These are phyloP conservation scores for Alfaro cultratus DNA, from an alignment of 2,797 vertebrate species.

Conservation along the genomic window DNA sequence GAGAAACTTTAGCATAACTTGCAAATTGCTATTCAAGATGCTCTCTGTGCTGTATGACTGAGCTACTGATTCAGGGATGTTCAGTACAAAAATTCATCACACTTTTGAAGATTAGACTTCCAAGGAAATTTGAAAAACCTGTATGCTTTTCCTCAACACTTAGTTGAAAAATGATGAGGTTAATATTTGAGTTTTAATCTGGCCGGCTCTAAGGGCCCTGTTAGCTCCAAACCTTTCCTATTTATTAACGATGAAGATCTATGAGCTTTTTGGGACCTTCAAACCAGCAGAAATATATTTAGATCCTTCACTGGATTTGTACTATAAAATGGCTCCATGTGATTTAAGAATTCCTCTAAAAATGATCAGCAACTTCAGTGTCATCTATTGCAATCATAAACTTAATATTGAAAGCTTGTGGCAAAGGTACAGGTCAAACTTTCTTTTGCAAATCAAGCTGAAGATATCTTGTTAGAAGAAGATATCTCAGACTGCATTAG, in stretches of 20 bases:
- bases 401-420: neutral
- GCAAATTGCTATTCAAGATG: neutral
- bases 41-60: neutral
- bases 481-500: constrained; percentile 12
- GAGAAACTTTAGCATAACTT: neutral
- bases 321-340: neutral
- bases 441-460: neutral
- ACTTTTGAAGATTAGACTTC: neutral
- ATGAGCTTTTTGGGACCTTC: no score
- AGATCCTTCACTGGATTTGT: no score
- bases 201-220: no score
- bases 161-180: neutral
- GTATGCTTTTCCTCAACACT: neutral
- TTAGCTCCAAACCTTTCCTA: no score
- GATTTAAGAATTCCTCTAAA: neutral
- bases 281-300: no score
- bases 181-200: neutral
- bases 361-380: neutral
- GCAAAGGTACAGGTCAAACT: neutral
- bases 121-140: neutral
- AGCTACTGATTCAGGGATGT: neutral
- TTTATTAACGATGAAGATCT: no score
- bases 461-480: neutral
- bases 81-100: neutral
- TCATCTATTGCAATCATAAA: neutral